These are phyloP conservation scores for Laticauda colubrina DNA, from an alignment of 2,113 vertebrate species.

Conservation along the genomic window DNA sequence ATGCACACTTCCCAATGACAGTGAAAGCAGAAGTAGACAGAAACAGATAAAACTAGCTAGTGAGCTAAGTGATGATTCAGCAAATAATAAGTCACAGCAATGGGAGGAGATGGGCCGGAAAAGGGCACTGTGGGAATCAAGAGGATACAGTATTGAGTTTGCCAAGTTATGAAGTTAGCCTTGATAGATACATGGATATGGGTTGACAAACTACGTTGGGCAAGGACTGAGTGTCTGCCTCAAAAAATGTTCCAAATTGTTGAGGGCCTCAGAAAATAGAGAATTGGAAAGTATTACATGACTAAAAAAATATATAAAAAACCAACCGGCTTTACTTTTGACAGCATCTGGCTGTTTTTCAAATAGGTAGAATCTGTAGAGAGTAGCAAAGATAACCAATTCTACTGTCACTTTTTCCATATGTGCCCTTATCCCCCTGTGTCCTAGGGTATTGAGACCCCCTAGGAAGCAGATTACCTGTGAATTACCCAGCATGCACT, in stretches of 20 bases:
- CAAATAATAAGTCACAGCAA: constrained; percentile 10
- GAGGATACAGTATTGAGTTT: background rate
- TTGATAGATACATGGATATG: background rate
- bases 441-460: background rate
- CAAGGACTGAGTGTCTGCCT: background rate
- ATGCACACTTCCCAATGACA: background rate
- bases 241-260: background rate
- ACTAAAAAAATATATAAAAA: too few species aligned
- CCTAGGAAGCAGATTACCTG: constrained; percentile 34
- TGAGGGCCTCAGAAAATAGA: background rate
- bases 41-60: constrained; percentile 19
- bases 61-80: constrained; percentile 9
- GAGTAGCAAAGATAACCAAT: background rate
- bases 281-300: background rate
- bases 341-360: background rate
- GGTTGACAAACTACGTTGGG: background rate
- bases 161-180: background rate
- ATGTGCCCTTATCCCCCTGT: background rate
- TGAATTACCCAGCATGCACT: constrained; percentile 34
- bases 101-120: constrained; percentile 1
- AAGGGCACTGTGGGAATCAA: background rate
- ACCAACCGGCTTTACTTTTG: background rate
- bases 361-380: background rate
- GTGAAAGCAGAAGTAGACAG: background rate
- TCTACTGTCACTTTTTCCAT: background rate